Conservation (phyloP, 2,113 vertebrate species). For the Shinisaurus crocodilurus region DNA sequence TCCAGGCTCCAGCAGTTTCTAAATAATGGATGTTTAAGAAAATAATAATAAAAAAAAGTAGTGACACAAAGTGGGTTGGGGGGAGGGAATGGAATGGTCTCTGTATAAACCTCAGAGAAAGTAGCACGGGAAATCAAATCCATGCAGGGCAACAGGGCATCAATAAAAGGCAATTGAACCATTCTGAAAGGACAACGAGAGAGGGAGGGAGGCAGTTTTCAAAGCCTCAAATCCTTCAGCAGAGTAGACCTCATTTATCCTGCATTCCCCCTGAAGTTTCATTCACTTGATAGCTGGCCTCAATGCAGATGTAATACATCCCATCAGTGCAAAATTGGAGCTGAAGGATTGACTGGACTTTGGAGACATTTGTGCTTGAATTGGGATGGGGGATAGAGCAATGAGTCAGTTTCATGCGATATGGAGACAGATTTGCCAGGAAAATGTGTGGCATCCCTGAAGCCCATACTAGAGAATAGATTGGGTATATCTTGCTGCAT, state of each 20-base stretch:
- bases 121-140: not conserved
- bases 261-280: slow-evolving; percentile 54
- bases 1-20: slow-evolving; percentile 79
- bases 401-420: not conserved
- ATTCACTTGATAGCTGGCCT: slow-evolving; percentile 46
- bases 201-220: not conserved
- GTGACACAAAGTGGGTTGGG: slow-evolving; percentile 55
- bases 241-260: slow-evolving; percentile 50
- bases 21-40: slow-evolving; percentile 79
- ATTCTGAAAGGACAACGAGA: not conserved
- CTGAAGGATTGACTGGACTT: slow-evolving; percentile 54
- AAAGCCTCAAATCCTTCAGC: not conserved
- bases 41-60: slow-evolving; percentile 51
- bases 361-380: not conserved
- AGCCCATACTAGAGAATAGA: not conserved
- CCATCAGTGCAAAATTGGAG: slow-evolving; percentile 50
- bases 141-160: not conserved
- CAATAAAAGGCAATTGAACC: slow-evolving; percentile 16
- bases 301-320: slow-evolving; percentile 43
- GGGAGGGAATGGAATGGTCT: slow-evolving; percentile 40
- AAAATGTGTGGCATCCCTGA: not conserved
- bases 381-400: fast-evolving
- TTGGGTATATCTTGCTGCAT: not conserved
- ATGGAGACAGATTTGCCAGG: not conserved
- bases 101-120: slow-evolving; percentile 30